phyloP scores from a whole-genome alignment of 2,797 vertebrate species.

The Prunella strophiata region DNA sequence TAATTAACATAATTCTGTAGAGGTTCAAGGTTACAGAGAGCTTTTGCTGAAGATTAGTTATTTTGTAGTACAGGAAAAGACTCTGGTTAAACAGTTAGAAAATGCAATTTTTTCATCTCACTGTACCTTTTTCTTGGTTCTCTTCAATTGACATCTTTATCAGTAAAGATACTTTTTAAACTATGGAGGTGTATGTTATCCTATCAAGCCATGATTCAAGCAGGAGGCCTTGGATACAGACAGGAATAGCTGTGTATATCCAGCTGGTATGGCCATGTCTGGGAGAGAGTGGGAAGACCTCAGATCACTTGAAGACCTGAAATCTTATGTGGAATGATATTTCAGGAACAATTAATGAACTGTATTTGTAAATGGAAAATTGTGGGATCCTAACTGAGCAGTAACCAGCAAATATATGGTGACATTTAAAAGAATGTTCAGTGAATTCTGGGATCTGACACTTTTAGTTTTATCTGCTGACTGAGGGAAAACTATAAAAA shows the following conservation, averaged over 20 bases:
- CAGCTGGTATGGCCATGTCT: background rate
- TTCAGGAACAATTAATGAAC: background rate
- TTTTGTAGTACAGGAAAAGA: background rate
- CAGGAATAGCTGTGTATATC: background rate
- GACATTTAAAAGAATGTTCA: conserved; percentile 6
- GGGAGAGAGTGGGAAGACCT: background rate
- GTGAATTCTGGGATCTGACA: background rate
- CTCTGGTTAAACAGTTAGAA: background rate
- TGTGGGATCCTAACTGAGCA: background rate
- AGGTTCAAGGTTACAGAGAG: background rate
- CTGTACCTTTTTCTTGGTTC: background rate
- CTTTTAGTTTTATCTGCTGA: conserved; percentile 14
- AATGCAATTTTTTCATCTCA: background rate
- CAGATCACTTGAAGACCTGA: background rate
- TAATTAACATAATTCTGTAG: background rate
- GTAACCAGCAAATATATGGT: background rate
- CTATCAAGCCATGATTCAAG: background rate
- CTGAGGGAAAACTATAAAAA: conserved; percentile 14
- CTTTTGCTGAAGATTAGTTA: background rate
- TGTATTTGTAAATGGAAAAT: background rate
- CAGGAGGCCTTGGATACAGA: background rate
- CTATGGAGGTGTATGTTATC: background rate
- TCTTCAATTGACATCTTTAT: background rate
- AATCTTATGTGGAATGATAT: background rate
- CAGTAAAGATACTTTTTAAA: background rate